phyloP scores from a whole-genome alignment of 2,113 vertebrate genomes.

The Otolemur garnettii region DNA sequence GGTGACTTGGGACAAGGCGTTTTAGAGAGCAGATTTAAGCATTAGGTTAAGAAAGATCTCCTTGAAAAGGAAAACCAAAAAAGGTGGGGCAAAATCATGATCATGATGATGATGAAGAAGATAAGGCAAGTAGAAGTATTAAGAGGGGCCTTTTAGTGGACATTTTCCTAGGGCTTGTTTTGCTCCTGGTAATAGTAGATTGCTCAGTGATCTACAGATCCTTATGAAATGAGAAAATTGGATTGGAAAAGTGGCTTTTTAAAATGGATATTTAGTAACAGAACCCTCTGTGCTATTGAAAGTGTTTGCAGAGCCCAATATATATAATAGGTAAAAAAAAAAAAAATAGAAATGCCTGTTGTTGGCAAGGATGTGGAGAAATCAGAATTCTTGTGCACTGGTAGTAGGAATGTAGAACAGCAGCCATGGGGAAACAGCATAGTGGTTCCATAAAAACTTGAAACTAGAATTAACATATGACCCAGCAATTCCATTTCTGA shows the following conservation, averaged over 20 bases:
- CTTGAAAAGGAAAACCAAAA: background rate
- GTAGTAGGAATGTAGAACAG: background rate
- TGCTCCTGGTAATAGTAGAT: background rate
- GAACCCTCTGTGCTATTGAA: background rate
- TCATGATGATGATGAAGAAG: background rate
- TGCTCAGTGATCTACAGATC: background rate
- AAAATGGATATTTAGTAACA: background rate
- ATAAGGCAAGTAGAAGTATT: background rate
- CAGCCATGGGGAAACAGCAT: background rate
- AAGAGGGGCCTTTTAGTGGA: background rate
- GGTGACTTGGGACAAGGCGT: background rate
- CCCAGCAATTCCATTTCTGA: background rate
- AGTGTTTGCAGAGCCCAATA: background rate
- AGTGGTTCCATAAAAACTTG: background rate
- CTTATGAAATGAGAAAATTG: conserved; percentile 19
- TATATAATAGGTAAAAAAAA: background rate
- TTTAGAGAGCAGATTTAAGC: background rate
- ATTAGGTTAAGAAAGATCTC: background rate
- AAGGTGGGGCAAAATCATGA: background rate
- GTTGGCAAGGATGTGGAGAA: background rate
- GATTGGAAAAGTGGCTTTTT: background rate
- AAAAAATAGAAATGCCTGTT: background rate
- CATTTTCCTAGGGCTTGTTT: background rate
- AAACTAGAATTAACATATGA: conserved; percentile 18
- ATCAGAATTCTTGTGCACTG: background rate